phyloP scores from a whole-genome alignment of 1,140 invertebrate genomes.

The Reticulitermes speratus region DNA sequence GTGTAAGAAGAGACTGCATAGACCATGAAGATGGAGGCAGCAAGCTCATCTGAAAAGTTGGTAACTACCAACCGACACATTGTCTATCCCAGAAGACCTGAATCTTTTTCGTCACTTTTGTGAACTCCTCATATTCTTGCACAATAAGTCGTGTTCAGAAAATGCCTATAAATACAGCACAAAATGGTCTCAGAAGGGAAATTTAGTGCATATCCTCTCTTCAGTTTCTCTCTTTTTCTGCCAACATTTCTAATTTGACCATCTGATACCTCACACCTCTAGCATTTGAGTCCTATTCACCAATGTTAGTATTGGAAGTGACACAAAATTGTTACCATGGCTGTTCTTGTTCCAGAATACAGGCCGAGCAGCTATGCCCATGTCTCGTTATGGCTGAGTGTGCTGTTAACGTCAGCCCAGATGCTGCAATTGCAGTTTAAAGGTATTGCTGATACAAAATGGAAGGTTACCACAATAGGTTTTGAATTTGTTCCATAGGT shows the following conservation, averaged over 20 bases:
- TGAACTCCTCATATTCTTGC: too few relatives aligned
- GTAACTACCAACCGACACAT: too few relatives aligned
- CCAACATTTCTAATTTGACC: neutral
- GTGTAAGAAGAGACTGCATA: too few relatives aligned
- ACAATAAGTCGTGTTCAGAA: too few relatives aligned
- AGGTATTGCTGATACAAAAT: slow-evolving; percentile 21
- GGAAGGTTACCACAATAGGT: neutral
- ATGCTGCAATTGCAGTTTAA: slow-evolving; percentile 18
- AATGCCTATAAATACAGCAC: too few relatives aligned
- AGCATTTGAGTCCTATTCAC: too few relatives aligned
- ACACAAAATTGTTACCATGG: slow-evolving; percentile 19
- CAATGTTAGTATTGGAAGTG: neutral
- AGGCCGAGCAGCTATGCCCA: neutral
- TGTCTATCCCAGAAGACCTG: too few relatives aligned
- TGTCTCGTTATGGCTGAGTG: neutral
- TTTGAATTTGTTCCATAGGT: neutral
- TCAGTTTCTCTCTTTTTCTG: neutral
- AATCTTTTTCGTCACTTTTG: too few relatives aligned
- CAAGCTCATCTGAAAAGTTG: too few relatives aligned
- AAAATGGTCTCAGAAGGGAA: too few relatives aligned
- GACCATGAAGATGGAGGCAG: too few relatives aligned
- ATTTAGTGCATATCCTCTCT: neutral
- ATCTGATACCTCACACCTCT: neutral
- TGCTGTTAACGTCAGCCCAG: slow-evolving; percentile 8
- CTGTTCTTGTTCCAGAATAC: slow-evolving; percentile 27